These are phyloP conservation scores for Isoperla grammatica DNA, from an alignment of 2,888 invertebrate species.

Conservation along the genomic window DNA sequence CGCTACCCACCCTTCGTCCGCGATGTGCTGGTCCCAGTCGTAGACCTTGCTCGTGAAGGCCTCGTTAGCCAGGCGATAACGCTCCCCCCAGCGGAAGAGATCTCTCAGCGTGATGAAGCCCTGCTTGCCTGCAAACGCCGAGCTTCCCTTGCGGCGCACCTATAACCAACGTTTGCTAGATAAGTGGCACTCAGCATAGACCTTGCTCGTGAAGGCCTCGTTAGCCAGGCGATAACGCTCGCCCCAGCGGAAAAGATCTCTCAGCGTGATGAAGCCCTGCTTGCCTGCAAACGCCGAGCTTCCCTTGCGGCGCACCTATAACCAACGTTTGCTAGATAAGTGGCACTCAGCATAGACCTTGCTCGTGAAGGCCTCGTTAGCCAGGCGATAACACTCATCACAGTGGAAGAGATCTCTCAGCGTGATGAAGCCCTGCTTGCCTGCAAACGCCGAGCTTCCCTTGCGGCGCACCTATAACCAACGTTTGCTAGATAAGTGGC, in stretches of 20 bases:
- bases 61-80: conserved; percentile 71
- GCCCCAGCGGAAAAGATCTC: conserved; percentile 96
- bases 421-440: too few species aligned
- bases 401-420: too few species aligned
- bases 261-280: conserved; percentile 83
- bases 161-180: too few species aligned
- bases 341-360: too few species aligned
- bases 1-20: conserved; percentile 66
- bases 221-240: conserved; percentile 80
- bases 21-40: conserved; percentile 96
- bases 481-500: too few species aligned
- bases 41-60: conserved; percentile 58
- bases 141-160: conserved; percentile 70
- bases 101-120: conserved; percentile 90
- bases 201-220: too few species aligned
- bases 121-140: conserved; percentile 86
- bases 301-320: conserved; percentile 61
- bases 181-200: too few species aligned
- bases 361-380: too few species aligned
- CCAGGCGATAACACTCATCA: too few species aligned
- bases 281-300: conserved; percentile 89
- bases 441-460: too few species aligned
- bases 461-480: too few species aligned
- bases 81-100: conserved; percentile 93
- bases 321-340: too few species aligned